Conservation (phyloP, 1,140 invertebrate species). For the Calosoma granatense region DNA sequence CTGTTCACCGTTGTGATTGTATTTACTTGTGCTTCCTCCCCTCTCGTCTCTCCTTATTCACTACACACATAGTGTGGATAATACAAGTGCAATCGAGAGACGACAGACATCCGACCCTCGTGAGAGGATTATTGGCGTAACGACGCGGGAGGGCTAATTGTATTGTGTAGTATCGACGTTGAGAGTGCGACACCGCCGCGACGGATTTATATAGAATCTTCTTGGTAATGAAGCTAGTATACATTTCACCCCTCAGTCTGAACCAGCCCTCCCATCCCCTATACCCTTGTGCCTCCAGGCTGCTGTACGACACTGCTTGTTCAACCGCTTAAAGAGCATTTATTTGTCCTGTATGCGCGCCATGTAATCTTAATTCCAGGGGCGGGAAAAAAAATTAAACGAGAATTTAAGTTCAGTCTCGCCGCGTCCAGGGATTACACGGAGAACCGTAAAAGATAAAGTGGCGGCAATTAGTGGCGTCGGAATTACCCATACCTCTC, state of each 20-base stretch:
- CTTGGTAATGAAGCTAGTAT: no score
- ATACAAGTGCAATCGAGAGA: no score
- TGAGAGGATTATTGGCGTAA: background rate
- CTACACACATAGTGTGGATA: background rate
- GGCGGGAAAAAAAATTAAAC: slow-evolving; percentile 8
- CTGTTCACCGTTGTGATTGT: background rate
- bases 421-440: slow-evolving; percentile 2
- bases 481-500: background rate
- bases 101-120: no score
- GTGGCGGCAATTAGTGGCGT: slow-evolving; percentile 4
- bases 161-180: no score
- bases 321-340: background rate
- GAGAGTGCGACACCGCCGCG: no score
- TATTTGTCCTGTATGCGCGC: slow-evolving; percentile 4
- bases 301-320: background rate
- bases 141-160: background rate
- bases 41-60: no score
- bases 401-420: slow-evolving; percentile 2
- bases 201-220: no score
- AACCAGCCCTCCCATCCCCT: no score
- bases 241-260: no score
- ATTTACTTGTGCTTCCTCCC: background rate
- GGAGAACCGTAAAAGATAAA: slow-evolving; percentile 6
- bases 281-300: background rate
- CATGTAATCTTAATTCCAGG: slow-evolving; percentile 3